Evolutionary conservation across 2,113 vertebrate species (phyloP), one percentile per base, ranked within the genome.

Genomic region (Salvator merianae): DNA sequence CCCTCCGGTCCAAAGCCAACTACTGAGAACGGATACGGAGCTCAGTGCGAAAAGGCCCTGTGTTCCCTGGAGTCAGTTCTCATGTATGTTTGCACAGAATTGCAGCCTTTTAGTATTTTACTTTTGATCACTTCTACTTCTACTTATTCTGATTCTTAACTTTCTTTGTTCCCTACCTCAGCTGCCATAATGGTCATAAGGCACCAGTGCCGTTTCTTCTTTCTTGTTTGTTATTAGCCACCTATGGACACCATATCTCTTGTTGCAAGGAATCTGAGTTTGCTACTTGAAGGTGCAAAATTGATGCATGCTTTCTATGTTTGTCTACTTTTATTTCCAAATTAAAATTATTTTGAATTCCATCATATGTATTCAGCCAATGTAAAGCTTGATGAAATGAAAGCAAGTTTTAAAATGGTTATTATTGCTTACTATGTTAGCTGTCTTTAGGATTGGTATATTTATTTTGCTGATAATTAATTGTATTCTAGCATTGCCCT

Each of bases 381-480:
- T 79, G 3, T 7, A 66, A n/a, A 34, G 63, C 28, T 68, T 40
- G 12, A 73, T 70, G 34, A 66, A 83, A 12, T 84, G 84, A 91
- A 87, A 87, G 82, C n/a, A 43, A 77, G n/a, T 90, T 84, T 86
- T n/a, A 9, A 32, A 5, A 14, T 10, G 5, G 4, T 34, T 7
- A n/a, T 91, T 88, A 85, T 82, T 84, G 13, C 77, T 90, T 83
- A 65, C 69, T 87, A 92, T 75, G 38, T 69, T 90, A 90, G 87
- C 85, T 83, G 86, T 86, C 50, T 2, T 84, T 82, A 90, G 86
- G 74, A 81, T 73, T 20, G 55, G 16, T 4, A 59, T 59, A 55
- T 55, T 84, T 83, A 86, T 91, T 89, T 93, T 92, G 38, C 87
- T 38, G 89, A 59, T 82, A 90, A 90, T 87, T 91, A 74, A 2